These are phyloP conservation scores for Cephalopholis sonnerati DNA, from an alignment of 2,113 vertebrate genomes.

Conservation along the genomic window DNA sequence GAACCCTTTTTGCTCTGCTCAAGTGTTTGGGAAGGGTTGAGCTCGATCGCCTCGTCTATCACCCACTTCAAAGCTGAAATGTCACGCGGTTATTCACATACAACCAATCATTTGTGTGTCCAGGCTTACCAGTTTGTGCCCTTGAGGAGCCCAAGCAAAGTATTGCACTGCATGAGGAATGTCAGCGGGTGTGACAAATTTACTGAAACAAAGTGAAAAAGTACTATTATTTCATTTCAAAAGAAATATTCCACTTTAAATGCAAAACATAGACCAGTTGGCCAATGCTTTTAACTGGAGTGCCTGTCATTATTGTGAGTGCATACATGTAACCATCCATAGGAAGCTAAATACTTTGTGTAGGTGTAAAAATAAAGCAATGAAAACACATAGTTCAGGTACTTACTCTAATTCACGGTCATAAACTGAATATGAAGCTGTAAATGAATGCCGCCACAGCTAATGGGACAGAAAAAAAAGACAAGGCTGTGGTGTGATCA, in stretches of 20 bases:
- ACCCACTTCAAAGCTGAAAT: conserved; percentile 16
- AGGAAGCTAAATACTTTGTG: not conserved
- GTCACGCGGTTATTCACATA: not conserved
- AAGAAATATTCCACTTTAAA: not conserved
- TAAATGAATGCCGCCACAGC: conserved; percentile 95
- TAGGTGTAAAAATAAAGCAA: not conserved
- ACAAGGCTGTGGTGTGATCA: not conserved
- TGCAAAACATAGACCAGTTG: not conserved
- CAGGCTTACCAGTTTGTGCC: conserved; percentile 92
- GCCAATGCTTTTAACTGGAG: not conserved
- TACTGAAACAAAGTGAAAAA: conserved; percentile 77
- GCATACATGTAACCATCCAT: not conserved
- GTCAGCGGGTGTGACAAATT: conserved; percentile 82
- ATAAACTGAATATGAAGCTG: conserved; percentile 91
- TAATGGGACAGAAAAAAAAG: conserved; percentile 71
- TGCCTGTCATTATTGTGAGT: not conserved
- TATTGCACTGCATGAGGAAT: conserved; percentile 90
- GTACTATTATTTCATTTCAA: not conserved
- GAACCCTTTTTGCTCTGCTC: not conserved
- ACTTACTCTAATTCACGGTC: conserved; percentile 85
- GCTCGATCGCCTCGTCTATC: not conserved
- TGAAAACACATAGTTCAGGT: not conserved
- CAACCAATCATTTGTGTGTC: not conserved
- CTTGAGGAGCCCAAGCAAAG: conserved; percentile 92
- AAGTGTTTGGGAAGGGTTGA: conserved; percentile 37